Evolutionary conservation across 2,113 vertebrate genomes (phyloP).

Genomic region (Chamaea fasciata): DNA sequence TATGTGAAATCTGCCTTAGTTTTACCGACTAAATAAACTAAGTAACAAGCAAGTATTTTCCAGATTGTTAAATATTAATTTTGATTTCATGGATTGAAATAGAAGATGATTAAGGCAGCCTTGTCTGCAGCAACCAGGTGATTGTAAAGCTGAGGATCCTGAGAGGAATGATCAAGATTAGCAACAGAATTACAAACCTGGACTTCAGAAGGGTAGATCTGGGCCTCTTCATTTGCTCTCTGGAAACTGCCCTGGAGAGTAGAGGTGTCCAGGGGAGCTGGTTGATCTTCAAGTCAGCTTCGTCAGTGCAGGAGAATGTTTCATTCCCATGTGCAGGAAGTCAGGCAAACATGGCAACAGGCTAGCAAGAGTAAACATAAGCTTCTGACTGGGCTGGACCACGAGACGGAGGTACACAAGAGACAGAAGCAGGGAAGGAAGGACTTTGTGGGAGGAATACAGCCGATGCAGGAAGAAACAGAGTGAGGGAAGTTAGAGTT

Average conservation of each 20-base stretch:
- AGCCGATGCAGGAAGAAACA: not conserved
- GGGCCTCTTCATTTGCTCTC: not conserved
- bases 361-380: not conserved
- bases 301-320: accelerated
- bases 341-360: accelerated
- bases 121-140: not conserved
- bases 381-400: not conserved
- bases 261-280: not conserved
- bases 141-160: not conserved
- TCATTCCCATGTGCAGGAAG: not conserved
- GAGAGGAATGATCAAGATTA: not conserved
- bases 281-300: not conserved
- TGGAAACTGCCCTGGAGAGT: not conserved
- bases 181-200: not conserved
- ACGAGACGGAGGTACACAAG: accelerated
- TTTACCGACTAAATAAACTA: not conserved
- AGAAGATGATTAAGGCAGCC: not conserved
- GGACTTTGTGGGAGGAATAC: not conserved
- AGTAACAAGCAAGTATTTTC: not conserved
- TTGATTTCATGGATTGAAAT: not conserved
- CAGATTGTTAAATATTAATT: not conserved
- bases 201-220: not conserved
- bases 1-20: not conserved
- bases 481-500: not conserved
- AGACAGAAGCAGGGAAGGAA: not conserved